A percentile compares a stretch with the other conserved stretches of the same genome.
Conservation (phyloP, 2,797 vertebrate genomes). For the Falco biarmicus region DNA sequence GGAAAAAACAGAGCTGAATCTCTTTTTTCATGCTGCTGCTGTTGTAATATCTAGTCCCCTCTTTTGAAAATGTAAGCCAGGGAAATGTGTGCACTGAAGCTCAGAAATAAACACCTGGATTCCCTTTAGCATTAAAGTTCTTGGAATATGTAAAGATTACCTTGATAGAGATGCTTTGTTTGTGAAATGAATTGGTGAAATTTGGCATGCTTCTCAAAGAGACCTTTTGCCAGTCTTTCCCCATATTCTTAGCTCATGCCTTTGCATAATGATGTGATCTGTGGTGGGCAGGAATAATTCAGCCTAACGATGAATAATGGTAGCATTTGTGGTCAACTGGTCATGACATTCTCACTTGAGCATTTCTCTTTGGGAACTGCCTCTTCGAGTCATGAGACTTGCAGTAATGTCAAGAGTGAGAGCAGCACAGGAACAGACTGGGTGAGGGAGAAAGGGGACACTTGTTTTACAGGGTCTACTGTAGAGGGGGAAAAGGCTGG, state of each 20-base stretch:
- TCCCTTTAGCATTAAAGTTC: background rate
- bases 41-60: background rate
- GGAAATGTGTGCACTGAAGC: background rate
- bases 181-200: background rate
- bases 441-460: background rate
- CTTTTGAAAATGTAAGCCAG: background rate
- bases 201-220: slow-evolving; percentile 11
- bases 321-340: slow-evolving; percentile 53
- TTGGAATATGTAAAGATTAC: background rate
- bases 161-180: background rate
- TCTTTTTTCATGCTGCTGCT: background rate
- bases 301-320: slow-evolving; percentile 40
- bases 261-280: slow-evolving; percentile 48
- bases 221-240: slow-evolving; percentile 9
- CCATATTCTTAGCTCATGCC: slow-evolving; percentile 38
- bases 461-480: slow-evolving; percentile 36
- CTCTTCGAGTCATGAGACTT: slow-evolving; percentile 23
- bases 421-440: background rate
- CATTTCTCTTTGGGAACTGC: slow-evolving; percentile 23
- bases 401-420: background rate
- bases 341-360: slow-evolving; percentile 49
- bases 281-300: slow-evolving; percentile 39
- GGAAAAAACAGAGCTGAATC: slow-evolving; percentile 27
- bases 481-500: background rate
- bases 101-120: background rate